A percentile compares a stretch with the other conserved stretches of the same genome.
These are phyloP conservation scores for Paguma larvata DNA, from an alignment of 2,797 vertebrate species.

Conservation along the genomic window DNA sequence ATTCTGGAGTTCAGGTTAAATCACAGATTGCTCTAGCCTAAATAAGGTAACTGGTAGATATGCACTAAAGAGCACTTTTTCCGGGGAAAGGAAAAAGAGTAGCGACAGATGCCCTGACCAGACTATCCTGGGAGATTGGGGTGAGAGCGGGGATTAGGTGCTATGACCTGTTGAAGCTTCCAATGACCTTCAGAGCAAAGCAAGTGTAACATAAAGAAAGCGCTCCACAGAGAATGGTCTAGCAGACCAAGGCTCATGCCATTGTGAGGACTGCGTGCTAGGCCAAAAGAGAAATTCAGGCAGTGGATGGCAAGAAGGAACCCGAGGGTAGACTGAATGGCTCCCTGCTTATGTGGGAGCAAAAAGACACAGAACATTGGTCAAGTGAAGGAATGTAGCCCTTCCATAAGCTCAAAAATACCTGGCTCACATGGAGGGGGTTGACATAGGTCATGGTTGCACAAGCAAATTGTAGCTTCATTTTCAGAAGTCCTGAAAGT, in stretches of 20 bases:
- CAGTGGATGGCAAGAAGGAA: neutral
- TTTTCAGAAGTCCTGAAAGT: conserved; percentile 25
- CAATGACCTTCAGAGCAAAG: conserved; percentile 10
- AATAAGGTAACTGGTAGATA: neutral
- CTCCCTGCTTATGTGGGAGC: neutral
- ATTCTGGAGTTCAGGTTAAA: neutral
- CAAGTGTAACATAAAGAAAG: conserved; percentile 37
- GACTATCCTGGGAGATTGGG: neutral
- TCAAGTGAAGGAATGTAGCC: neutral
- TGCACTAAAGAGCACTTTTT: neutral
- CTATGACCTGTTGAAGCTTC: neutral
- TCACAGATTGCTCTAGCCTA: conserved; percentile 19
- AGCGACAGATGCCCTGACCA: neutral
- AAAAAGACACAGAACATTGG: neutral
- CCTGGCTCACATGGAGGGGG: neutral
- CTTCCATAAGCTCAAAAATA: neutral
- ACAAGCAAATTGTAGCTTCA: conserved; percentile 15
- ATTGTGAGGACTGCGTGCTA: neutral
- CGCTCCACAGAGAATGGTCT: neutral
- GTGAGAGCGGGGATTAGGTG: neutral
- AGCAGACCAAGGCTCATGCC: neutral
- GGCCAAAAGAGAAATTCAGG: neutral
- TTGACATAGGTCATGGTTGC: neutral
- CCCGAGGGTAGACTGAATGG: neutral
- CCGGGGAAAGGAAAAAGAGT: neutral